Conservation (phyloP, 2,888 invertebrate genomes). For the Cephus pulcher region DNA sequence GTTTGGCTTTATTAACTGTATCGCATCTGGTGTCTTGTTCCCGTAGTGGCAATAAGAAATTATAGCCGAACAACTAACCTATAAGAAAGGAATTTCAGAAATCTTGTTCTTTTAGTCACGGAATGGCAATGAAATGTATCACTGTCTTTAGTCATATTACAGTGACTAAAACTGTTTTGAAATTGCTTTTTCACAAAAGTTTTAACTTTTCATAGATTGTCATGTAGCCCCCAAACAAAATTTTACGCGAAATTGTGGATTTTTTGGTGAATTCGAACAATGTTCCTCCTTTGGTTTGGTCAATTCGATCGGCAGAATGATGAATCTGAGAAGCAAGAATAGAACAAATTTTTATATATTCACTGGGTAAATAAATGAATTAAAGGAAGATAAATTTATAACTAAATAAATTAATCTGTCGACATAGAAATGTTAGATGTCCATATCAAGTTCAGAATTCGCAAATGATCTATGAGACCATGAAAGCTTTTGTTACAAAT, state of each 20-base stretch:
- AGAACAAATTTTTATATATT: slow-evolving; percentile 15
- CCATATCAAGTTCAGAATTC: neutral
- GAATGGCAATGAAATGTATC: neutral
- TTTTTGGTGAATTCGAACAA: slow-evolving; percentile 10
- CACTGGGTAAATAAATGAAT: slow-evolving; percentile 11
- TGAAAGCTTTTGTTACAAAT: slow-evolving; percentile 11
- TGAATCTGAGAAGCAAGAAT: slow-evolving; percentile 13
- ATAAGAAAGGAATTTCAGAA: neutral
- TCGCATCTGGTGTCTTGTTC: neutral
- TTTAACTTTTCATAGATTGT: slow-evolving; percentile 6
- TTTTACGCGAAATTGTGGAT: slow-evolving; percentile 11
- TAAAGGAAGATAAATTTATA: neutral
- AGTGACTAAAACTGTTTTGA: neutral
- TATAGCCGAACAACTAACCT: neutral
- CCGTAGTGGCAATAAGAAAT: neutral
- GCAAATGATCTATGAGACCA: slow-evolving; percentile 13
- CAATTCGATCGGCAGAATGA: slow-evolving; percentile 14
- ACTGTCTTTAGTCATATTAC: neutral
- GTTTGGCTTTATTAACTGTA: neutral
- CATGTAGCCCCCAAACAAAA: neutral
- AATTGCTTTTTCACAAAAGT: neutral
- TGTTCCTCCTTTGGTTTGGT: slow-evolving; percentile 13
- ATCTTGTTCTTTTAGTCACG: neutral
- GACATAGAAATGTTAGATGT: slow-evolving; percentile 12
- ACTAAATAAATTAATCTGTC: neutral